Evolutionary conservation across 2,888 invertebrate species (phyloP), one percentile per base, ranked within the genome.

Genomic region (Caenorhabditis auriculariae): DNA sequence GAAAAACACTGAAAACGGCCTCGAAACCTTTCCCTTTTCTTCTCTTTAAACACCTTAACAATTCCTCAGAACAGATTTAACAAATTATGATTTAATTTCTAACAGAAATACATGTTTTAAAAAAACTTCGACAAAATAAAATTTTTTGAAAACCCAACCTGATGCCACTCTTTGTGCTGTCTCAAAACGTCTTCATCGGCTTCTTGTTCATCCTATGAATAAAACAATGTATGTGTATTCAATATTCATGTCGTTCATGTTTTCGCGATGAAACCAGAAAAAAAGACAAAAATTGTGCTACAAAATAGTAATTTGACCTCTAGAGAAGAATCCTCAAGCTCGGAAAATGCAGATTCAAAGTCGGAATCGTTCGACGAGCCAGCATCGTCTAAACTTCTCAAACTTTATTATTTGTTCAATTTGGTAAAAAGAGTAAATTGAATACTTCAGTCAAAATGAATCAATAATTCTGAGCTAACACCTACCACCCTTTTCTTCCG

Each of bases 101-200:
- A n/a, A n/a, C n/a, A n/a, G n/a, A n/a, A n/a, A n/a, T n/a, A n/a
- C n/a, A n/a, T n/a, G n/a, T n/a, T n/a, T n/a, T n/a, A n/a, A n/a
- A n/a, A n/a, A n/a, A n/a, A n/a, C n/a, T n/a, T n/a, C n/a, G n/a
- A n/a, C n/a, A n/a, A n/a, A n/a, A n/a, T n/a, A n/a, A n/a, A n/a
- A n/a, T n/a, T n/a, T n/a, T n/a, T n/a, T n/a, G n/a, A n/a, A n/a
- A n/a, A n/a, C n/a, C n/a, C 17, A 24, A 54, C 69, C 56, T 81
- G 81, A 45, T 69, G 56, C 76, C 80, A 81, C 52, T 81, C 81
- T 27, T 60, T 45, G 60, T 77, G 78, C 6, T 35, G 26, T 43
- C 65, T 68, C 6, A 78, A 51, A 7, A 71, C 65, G 26, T 75
- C 78, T 7, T 69, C 29, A 21, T 63, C 57, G 32, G 54, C 32